A percentile compares a stretch with the other conserved stretches of the same genome.
phyloP scores from a whole-genome alignment of 2,797 vertebrate species.

The Mastacembelus armatus region DNA sequence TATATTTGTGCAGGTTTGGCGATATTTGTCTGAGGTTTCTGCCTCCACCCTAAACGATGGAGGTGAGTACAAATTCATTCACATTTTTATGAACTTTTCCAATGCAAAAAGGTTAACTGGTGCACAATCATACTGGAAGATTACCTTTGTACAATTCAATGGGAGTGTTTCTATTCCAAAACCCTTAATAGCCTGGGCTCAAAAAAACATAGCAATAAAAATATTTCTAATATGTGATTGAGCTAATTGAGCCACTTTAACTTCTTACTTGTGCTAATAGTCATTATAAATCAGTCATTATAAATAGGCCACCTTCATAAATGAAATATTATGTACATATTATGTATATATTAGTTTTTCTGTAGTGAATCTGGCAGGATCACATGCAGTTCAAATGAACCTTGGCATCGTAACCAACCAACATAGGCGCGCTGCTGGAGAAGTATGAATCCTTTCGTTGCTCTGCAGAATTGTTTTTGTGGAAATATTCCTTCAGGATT shows the following conservation, averaged over 20 bases:
- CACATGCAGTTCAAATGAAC: slow-evolving; percentile 13
- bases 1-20: too few species aligned
- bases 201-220: neutral
- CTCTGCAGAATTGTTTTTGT: slow-evolving; percentile 3
- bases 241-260: too few species aligned
- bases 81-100: neutral
- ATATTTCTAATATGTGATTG: neutral
- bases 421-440: slow-evolving; percentile 7
- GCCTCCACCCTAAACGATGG: neutral
- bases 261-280: too few species aligned
- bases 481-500: slow-evolving; percentile 26
- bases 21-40: too few species aligned
- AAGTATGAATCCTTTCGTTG: slow-evolving; percentile 23
- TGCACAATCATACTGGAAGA: neutral
- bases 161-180: neutral
- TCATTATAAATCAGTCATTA: too few species aligned
- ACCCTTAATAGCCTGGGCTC: too few species aligned
- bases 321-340: too few species aligned
- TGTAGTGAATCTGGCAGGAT: slow-evolving; percentile 8
- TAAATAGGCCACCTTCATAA: too few species aligned
- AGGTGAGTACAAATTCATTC: too few species aligned
- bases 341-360: too few species aligned
- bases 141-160: neutral
- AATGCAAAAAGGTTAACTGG: neutral
- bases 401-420: slow-evolving; percentile 15